Conservation (phyloP, 2,888 invertebrate genomes). For the Pantelozetes paolii region DNA sequence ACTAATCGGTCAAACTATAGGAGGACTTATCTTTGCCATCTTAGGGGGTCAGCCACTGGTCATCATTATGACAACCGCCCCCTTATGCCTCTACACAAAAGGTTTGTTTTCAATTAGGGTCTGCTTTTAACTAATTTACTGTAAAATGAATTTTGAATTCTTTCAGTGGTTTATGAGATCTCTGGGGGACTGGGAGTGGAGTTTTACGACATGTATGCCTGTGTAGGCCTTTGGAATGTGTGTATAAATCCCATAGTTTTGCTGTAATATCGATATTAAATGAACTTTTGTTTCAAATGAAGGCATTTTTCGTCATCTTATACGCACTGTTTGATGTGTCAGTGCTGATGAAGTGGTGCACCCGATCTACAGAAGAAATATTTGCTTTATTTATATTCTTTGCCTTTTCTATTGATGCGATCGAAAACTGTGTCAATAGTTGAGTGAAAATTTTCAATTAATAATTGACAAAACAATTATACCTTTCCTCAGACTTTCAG, state of each 20-base stretch:
- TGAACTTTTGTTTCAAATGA: too few relatives aligned
- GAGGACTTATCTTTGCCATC: conserved; percentile 56
- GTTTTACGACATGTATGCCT: conserved; percentile 56
- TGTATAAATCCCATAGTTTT: too few relatives aligned
- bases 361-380: conserved; percentile 58
- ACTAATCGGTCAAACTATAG: conserved; percentile 55
- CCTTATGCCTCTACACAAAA: conserved; percentile 57
- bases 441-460: neutral
- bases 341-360: conserved; percentile 56
- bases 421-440: conserved; percentile 38
- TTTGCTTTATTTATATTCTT: conserved; percentile 57
- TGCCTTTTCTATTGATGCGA: conserved; percentile 56
- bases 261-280: too few relatives aligned
- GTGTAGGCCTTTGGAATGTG: conserved; percentile 56
- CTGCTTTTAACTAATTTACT: too few relatives aligned
- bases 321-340: conserved; percentile 55
- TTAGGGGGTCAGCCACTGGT: conserved; percentile 58
- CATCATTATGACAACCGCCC: conserved; percentile 57
- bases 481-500: neutral
- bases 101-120: too few relatives aligned
- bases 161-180: conserved; percentile 56
- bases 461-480: neutral
- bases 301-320: conserved; percentile 55
- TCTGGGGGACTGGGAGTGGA: conserved; percentile 53
- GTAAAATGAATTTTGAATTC: too few relatives aligned